Conservation (phyloP, 2,797 vertebrate species). For the Esox lucius region DNA sequence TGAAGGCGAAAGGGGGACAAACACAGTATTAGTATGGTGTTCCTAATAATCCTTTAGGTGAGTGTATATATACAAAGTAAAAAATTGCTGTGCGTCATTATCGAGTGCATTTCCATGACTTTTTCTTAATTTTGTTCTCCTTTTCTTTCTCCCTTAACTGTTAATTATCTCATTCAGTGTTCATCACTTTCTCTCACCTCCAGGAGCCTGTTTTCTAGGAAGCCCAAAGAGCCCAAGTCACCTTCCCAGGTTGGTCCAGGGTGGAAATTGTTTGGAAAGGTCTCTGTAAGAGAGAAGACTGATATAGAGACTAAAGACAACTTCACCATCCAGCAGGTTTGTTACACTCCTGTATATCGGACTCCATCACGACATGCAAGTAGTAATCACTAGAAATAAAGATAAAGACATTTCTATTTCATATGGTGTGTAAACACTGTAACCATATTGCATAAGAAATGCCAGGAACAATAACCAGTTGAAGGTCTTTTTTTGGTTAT, state of each 20-base stretch:
- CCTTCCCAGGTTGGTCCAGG: conserved; percentile 83
- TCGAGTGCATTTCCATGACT: neutral
- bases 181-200: conserved; percentile 19
- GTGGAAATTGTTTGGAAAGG: conserved; percentile 92
- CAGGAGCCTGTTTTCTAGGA: conserved; percentile 95
- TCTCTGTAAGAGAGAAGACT: conserved; percentile 80
- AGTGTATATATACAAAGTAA: no score
- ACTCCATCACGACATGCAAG: neutral
- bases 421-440: no score
- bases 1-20: no score
- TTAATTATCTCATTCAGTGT: neutral
- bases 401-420: no score
- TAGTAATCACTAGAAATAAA: no score
- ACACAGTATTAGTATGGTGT: no score
- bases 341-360: neutral
- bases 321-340: conserved; percentile 80
- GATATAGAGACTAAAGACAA: conserved; percentile 72
- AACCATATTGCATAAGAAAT: no score
- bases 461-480: no score
- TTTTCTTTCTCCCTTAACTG: conserved; percentile 5
- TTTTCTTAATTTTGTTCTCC: conserved; percentile 23
- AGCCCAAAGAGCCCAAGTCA: conserved; percentile 85
- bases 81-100: no score
- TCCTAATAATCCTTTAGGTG: no score
- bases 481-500: no score